These are phyloP conservation scores for Hypotaenidia philippensis DNA, from an alignment of 2,797 vertebrate species.

Conservation along the genomic window DNA sequence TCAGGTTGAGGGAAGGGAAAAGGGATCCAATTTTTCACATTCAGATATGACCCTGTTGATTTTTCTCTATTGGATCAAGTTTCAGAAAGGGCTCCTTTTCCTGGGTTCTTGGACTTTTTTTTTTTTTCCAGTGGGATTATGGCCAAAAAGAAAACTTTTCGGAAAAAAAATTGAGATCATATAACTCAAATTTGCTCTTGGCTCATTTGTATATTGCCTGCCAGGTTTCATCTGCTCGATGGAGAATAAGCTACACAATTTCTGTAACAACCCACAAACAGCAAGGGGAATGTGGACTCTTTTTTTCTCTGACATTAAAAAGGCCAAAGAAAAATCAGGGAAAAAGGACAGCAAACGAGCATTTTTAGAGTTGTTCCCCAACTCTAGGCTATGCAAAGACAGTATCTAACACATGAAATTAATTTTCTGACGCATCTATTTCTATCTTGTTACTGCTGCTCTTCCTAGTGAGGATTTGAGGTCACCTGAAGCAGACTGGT, in stretches of 20 bases:
- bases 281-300: neutral
- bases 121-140: neutral
- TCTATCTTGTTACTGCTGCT: neutral
- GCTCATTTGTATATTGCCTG: neutral
- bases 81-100: neutral
- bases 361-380: neutral
- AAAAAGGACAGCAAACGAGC: neutral
- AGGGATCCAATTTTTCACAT: neutral
- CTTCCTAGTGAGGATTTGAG: slow-evolving; percentile 47
- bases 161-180: neutral
- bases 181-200: neutral
- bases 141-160: neutral
- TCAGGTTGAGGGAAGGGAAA: neutral
- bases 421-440: slow-evolving; percentile 29
- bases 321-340: neutral
- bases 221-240: neutral
- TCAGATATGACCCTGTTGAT: neutral
- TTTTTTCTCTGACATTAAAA: neutral
- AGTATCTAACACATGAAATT: slow-evolving; percentile 14
- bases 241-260: neutral
- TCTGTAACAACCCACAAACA: neutral
- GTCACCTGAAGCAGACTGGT: slow-evolving; percentile 48
- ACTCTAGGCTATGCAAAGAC: neutral
- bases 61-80: neutral
- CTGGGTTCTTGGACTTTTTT: neutral